These are phyloP conservation scores for Agrochola circellaris DNA, from an alignment of 2,888 invertebrate species.

Conservation along the genomic window DNA sequence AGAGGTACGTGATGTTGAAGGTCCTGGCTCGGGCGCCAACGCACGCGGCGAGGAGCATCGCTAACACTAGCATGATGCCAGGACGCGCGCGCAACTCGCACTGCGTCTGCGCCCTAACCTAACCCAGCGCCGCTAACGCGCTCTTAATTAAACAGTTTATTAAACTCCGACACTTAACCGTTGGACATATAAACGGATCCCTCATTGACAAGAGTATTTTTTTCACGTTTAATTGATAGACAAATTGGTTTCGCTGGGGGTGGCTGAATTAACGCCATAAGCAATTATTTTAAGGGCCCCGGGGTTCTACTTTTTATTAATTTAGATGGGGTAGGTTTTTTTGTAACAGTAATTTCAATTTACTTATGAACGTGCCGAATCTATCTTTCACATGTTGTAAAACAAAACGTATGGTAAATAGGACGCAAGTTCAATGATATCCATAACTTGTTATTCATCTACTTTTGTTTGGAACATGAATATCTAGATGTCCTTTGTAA, in stretches of 20 bases:
- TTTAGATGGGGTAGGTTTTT: slow-evolving; percentile 26
- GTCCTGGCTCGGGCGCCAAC: slow-evolving; percentile 68
- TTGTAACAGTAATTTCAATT: neutral
- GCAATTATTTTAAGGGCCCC: slow-evolving; percentile 61
- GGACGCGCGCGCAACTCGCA: slow-evolving; percentile 81
- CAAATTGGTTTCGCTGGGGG: slow-evolving; percentile 84
- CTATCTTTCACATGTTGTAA: neutral
- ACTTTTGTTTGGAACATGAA: neutral
- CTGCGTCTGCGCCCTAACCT: slow-evolving; percentile 78
- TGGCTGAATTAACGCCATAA: slow-evolving; percentile 71
- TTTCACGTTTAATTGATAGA: slow-evolving; percentile 84
- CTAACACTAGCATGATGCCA: slow-evolving; percentile 81
- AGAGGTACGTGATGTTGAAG: slow-evolving; percentile 84
- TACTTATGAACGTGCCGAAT: neutral
- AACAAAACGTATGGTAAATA: neutral
- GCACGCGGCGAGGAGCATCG: slow-evolving; percentile 68
- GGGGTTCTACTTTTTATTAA: slow-evolving; percentile 58
- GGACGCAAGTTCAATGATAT: neutral
- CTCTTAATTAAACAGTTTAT: slow-evolving; percentile 90
- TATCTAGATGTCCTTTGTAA: neutral
- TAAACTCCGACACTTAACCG: slow-evolving; percentile 89
- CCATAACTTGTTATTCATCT: neutral
- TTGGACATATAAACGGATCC: slow-evolving; percentile 78
- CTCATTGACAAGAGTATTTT: slow-evolving; percentile 74
- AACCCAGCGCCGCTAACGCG: slow-evolving; percentile 78